Base-by-base conservation (phyloP, 1,140 invertebrate genomes). In the Drosophila takahashii region DNA sequence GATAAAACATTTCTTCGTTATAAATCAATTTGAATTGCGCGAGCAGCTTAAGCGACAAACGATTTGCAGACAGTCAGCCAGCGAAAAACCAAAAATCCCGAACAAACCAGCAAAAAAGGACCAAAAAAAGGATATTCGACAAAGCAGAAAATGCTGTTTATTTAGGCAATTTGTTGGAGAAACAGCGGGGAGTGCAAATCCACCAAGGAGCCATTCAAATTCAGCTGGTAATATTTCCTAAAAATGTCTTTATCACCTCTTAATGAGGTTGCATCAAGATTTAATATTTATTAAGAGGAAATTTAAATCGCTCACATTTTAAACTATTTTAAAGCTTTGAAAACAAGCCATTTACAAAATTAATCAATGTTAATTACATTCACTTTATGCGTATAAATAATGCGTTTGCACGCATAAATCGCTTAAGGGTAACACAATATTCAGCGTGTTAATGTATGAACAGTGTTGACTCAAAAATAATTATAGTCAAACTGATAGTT, bases 21-120 rank as follows among this genome's bases (percentile, higher is more conserved):
- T 81, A 83, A 83, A 83, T 83, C 79, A 83, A 83, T 83, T 83
- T 83, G 62, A 83, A 69, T 78, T 74, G 74, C 73, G 74, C 75
- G 64, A 69, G 50, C 54, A 77, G 67, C 79, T 62, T 61, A 73
- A 81, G 62, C 59, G 73, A 74, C 76, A 79, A 79, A 73, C 77
- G 69, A 67, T 73, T 79, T 57, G 51, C 42, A 70, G 65, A 29
- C 53, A 74, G 9, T 13, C 51, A 52, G 27, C 50, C 34, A 56
- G 13, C 34, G 29, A 22, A 29, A 18, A 18, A 37, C 26, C n/a
- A 29, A 42, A 65, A 65, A 39, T 44, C 61, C 66, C 29, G 41
- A 18, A 70, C 66, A 45, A 69, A 26, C 48, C 41, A 22, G 22
- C 36, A 44, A 42, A 4, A 18, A 50, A 41, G 62, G 32, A 39